Conservation (phyloP, 2,888 invertebrate species). For the Agriopis leucophaearia region DNA sequence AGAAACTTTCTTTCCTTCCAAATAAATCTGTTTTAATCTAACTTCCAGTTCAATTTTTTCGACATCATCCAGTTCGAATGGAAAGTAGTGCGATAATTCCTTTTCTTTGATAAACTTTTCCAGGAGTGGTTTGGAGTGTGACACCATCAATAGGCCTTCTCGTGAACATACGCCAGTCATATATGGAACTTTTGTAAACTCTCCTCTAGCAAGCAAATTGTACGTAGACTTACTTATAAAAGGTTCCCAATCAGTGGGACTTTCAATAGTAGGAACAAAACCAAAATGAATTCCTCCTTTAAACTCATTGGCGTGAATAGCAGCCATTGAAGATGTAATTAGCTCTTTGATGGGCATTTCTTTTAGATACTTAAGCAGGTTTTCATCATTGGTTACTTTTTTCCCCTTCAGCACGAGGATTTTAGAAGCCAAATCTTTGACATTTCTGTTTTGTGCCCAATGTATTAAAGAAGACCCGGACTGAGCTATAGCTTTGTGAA, state of each 20-base stretch:
- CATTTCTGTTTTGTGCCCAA: conserved; percentile 76
- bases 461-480: conserved; percentile 81
- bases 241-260: conserved; percentile 72
- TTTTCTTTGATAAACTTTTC: conserved; percentile 60
- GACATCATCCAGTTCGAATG: conserved; percentile 60
- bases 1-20: conserved; percentile 66
- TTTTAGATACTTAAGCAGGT: conserved; percentile 69
- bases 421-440: conserved; percentile 62
- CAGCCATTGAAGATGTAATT: conserved; percentile 63
- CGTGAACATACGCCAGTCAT: conserved; percentile 80
- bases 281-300: conserved; percentile 77
- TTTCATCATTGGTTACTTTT: conserved; percentile 52
- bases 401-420: conserved; percentile 65
- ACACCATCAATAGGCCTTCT: conserved; percentile 76
- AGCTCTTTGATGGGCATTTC: conserved; percentile 64
- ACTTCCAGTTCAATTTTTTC: conserved; percentile 60
- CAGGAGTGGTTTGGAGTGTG: conserved; percentile 46
- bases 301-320: conserved; percentile 52
- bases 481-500: conserved; percentile 84
- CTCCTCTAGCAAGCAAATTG: conserved; percentile 67
- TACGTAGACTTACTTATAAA: conserved; percentile 77
- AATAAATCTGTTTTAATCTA: conserved; percentile 75
- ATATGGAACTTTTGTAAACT: conserved; percentile 79
- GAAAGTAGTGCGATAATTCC: conserved; percentile 66
- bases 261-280: conserved; percentile 81